Evolutionary conservation across 2,888 invertebrate genomes (phyloP), one percentile per base, ranked within the genome.

Genomic region (Diachrysia chrysitis): DNA sequence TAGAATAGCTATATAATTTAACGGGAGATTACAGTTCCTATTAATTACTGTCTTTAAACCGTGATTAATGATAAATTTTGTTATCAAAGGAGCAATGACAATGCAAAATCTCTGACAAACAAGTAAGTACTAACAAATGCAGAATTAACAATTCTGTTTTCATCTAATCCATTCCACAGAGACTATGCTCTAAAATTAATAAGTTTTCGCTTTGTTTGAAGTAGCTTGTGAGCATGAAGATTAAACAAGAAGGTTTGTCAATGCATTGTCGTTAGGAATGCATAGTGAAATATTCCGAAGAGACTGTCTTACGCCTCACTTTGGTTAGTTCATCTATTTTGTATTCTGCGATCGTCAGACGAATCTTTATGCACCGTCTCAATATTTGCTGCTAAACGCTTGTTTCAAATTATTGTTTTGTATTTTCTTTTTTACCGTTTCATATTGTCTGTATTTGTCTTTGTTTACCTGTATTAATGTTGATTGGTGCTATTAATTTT

Each of bases 241-340:
- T 74, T 76, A 67, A 53, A 63, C 53, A 42, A 68, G 58, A 29
- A 56, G 21, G 57, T 57, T 58, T n/a, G 32, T 76, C 63, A 58
- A 58, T 71, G 71, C 76, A 67, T 61, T 16, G 59, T 63, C 29
- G 61, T 72, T 68, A 64, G 55, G 23, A 29, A 76, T 76, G 63
- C 76, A 76, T 62, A 62, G 53, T 56, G 53, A 53, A 9, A 14
- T 54, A 25, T 48, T 17, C 48, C 35, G 42, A 51, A 51, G 68
- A 64, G 54, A 63, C 59, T 21, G 48, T 62, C 19, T 14, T 37
- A 56, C 37, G n/a, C 62, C 72, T 32, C 60, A 7, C 1, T 55
- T n/a, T 14, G 21, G 21, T 21, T 35, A 59, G 58, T 48, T 59
- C 58, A 74, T 54, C 72, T 68, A 46, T 65, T 76, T 69, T 62